Percentiles rank a stretch among this genome's conserved stretches.
These are phyloP conservation scores for Anarrhichthys ocellatus DNA, from an alignment of 2,113 vertebrate genomes.

Conservation along the genomic window DNA sequence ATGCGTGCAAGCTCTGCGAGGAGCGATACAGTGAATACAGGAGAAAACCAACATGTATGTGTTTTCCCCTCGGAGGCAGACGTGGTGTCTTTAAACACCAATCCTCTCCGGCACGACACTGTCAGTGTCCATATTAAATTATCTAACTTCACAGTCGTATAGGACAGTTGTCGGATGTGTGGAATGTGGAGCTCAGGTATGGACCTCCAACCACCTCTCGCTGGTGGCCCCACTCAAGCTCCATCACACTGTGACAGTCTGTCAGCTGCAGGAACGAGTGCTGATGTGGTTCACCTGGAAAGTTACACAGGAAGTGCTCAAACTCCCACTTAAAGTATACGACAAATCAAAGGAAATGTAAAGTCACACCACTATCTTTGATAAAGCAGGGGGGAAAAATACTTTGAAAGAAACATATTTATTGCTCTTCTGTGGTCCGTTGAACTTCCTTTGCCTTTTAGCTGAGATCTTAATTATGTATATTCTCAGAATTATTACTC, in stretches of 20 bases:
- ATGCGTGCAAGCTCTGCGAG: background rate
- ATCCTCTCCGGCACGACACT: background rate
- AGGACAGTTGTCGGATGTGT: conserved; percentile 55
- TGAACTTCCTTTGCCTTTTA: conserved; percentile 17
- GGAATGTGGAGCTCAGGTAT: conserved; percentile 52
- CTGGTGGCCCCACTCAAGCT: conserved; percentile 70
- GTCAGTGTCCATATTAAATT: conserved; percentile 13
- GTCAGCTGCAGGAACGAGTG: conserved; percentile 69
- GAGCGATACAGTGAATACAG: background rate
- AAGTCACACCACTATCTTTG: background rate
- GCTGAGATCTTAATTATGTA: conserved; percentile 52
- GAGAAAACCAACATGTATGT: background rate
- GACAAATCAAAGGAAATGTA: conserved; percentile 5
- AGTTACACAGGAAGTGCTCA: conserved; percentile 60
- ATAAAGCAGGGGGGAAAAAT: background rate
- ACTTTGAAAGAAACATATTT: background rate
- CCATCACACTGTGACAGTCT: conserved; percentile 75
- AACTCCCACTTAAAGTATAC: conserved; percentile 20
- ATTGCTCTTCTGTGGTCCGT: background rate
- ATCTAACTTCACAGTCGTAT: conserved; percentile 3
- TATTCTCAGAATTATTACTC: conserved; percentile 20
- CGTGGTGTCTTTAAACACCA: background rate
- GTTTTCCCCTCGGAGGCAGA: background rate
- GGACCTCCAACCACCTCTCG: conserved; percentile 56
- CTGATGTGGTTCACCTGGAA: conserved; percentile 67